phyloP scores from a whole-genome alignment of 1,140 invertebrate species.

The Gryllus bimaculatus region DNA sequence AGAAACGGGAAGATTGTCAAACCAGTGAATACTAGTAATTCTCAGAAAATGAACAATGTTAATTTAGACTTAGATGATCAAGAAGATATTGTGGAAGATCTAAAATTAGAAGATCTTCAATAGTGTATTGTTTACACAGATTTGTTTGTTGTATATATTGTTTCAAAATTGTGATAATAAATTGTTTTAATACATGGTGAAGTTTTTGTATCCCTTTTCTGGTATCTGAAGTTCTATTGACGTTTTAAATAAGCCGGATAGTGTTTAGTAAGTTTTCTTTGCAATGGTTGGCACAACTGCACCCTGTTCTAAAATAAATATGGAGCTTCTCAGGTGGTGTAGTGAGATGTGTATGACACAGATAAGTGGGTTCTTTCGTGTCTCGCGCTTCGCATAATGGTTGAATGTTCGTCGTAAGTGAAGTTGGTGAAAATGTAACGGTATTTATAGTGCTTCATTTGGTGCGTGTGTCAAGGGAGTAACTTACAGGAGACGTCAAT shows the following conservation, averaged over 20 bases:
- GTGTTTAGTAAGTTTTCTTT: neutral
- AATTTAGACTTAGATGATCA: neutral
- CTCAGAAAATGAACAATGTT: too few relatives aligned
- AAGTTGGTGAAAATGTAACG: too few relatives aligned
- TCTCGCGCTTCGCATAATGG: too few relatives aligned
- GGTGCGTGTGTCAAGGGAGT: too few relatives aligned
- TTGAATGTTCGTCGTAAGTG: too few relatives aligned
- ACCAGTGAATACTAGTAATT: too few relatives aligned
- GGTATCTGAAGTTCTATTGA: too few relatives aligned
- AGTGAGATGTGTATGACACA: neutral
- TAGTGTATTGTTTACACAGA: neutral
- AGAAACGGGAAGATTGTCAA: too few relatives aligned
- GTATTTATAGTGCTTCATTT: too few relatives aligned
- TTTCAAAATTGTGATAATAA: neutral
- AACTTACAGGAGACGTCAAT: neutral
- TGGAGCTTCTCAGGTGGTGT: neutral
- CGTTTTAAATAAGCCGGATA: neutral
- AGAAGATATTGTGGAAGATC: neutral
- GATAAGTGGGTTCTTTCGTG: neutral
- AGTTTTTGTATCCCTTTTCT: neutral
- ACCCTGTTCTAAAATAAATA: neutral
- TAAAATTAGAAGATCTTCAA: neutral
- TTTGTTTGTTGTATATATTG: neutral
- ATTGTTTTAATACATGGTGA: neutral
- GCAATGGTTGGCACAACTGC: neutral